Conservation (phyloP, 2,797 vertebrate species). For the Austrolebias charrua region DNA sequence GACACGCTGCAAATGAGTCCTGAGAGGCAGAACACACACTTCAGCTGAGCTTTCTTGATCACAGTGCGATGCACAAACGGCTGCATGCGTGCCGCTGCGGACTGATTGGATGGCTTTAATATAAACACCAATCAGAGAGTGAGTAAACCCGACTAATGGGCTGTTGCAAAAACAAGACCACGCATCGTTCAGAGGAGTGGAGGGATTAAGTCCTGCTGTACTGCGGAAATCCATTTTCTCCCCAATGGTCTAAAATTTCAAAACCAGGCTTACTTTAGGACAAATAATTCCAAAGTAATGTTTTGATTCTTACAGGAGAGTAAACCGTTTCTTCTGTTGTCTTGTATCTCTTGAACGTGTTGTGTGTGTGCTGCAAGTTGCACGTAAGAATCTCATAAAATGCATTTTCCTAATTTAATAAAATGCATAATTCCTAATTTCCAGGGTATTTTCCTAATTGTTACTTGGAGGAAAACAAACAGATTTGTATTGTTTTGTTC, state of each 20-base stretch:
- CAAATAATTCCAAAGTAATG: neutral
- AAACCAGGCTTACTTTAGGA: neutral
- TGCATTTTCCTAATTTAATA: too few relatives aligned
- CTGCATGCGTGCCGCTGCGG: conserved; percentile 46
- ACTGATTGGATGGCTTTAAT: conserved; percentile 60
- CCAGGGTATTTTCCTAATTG: too few relatives aligned
- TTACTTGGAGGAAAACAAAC: neutral
- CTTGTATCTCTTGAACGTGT: too few relatives aligned
- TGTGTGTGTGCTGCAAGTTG: too few relatives aligned
- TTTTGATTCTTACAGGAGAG: too few relatives aligned
- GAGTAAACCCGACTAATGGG: conserved; percentile 56
- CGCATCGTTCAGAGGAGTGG: conserved; percentile 52
- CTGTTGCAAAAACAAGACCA: conserved; percentile 39
- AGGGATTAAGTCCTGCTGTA: conserved; percentile 11
- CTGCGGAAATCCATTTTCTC: conserved; percentile 1
- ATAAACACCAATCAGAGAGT: conserved; percentile 73
- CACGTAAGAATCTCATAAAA: too few relatives aligned
- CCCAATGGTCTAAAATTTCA: neutral
- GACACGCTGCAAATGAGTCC: conserved; percentile 49
- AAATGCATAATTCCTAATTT: too few relatives aligned
- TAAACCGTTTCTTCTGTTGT: too few relatives aligned
- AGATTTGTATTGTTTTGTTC: too few relatives aligned
- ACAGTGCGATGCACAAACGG: conserved; percentile 26
- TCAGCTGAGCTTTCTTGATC: conserved; percentile 28
- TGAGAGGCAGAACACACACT: conserved; percentile 44